Evolutionary conservation across 2,113 vertebrate species (phyloP).

Genomic region (Elephantulus edwardii): DNA sequence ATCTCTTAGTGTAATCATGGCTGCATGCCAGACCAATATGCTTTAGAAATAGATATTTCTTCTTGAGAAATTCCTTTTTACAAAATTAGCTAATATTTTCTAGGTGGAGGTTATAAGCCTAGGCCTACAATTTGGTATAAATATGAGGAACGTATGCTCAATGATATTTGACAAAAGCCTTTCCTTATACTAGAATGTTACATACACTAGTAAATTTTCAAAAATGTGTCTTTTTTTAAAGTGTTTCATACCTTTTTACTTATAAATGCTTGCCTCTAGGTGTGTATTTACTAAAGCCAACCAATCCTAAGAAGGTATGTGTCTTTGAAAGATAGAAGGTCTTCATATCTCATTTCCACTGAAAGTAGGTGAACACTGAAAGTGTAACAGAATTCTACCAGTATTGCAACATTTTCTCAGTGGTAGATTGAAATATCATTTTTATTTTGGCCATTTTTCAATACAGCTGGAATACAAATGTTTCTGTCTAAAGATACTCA

Average conservation of each 20-base stretch:
- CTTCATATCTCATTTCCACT: constrained; percentile 36
- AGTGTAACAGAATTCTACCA: constrained; percentile 41
- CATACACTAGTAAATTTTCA: constrained; percentile 1
- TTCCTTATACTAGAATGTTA: constrained; percentile 2
- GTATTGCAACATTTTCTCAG: constrained; percentile 45
- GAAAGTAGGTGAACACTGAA: neutral
- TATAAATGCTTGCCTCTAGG: constrained; percentile 45
- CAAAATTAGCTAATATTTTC: constrained; percentile 50
- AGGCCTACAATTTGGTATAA: constrained; percentile 28
- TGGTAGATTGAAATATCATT: constrained; percentile 53
- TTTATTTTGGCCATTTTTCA: constrained; percentile 51
- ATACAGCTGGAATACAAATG: constrained; percentile 34
- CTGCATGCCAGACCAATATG: constrained; percentile 38
- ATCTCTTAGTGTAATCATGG: constrained; percentile 40
- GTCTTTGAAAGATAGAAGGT: neutral
- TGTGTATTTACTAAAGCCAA: constrained; percentile 29
- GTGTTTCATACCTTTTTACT: constrained; percentile 15
- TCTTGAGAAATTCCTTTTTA: constrained; percentile 49
- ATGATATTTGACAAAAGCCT: constrained; percentile 46
- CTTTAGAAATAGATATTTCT: constrained; percentile 56
- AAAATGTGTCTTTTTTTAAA: neutral
- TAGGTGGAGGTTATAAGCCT: constrained; percentile 25
- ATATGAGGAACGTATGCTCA: constrained; percentile 38
- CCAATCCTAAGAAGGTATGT: constrained; percentile 8
- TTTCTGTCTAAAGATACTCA: constrained; percentile 45